These are phyloP conservation scores for Atherinosoma microstoma DNA, from an alignment of 2,797 vertebrate genomes.

Conservation along the genomic window DNA sequence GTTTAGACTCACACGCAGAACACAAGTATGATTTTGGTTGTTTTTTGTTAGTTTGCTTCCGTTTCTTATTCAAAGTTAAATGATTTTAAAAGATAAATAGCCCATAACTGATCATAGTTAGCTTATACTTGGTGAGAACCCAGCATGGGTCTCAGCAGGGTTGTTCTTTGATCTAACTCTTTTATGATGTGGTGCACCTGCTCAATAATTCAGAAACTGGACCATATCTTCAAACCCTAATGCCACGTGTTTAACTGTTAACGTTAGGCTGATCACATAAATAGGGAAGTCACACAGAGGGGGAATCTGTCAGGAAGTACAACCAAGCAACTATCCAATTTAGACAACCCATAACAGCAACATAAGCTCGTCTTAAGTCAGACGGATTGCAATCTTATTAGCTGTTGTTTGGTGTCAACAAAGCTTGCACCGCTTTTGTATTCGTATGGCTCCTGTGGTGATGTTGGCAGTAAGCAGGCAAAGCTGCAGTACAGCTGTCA, in stretches of 20 bases:
- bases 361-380: background rate
- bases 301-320: slow-evolving; percentile 46
- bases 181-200: slow-evolving; percentile 24
- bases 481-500: slow-evolving; percentile 23
- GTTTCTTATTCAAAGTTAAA: background rate
- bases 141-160: slow-evolving; percentile 15
- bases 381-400: background rate
- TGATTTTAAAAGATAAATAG: background rate
- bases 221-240: slow-evolving; percentile 22
- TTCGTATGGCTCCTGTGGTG: slow-evolving; percentile 3
- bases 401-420: background rate
- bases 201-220: slow-evolving; percentile 50
- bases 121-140: background rate
- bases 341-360: background rate
- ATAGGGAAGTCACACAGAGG: slow-evolving; percentile 24
- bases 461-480: slow-evolving; percentile 26
- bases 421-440: background rate
- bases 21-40: background rate
- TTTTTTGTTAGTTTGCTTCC: background rate
- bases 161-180: slow-evolving; percentile 26
- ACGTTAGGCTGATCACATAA: slow-evolving; percentile 27
- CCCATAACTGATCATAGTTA: background rate
- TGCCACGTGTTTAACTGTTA: slow-evolving; percentile 59
- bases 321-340: slow-evolving; percentile 14
- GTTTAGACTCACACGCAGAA: background rate